phyloP scores from a whole-genome alignment of 2,888 invertebrate genomes.

The Heliconius hortense region DNA sequence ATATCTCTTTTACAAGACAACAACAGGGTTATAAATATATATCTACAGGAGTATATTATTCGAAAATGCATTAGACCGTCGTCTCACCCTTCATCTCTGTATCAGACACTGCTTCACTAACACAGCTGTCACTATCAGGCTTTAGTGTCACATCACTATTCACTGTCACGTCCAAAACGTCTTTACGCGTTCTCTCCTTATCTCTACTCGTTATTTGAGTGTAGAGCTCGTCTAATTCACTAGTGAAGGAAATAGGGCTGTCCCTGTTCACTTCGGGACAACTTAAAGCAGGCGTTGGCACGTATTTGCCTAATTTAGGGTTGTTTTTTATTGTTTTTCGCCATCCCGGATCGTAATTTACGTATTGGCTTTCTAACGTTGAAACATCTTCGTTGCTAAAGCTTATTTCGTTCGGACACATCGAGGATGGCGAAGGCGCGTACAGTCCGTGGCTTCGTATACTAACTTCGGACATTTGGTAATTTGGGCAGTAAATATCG shows the following conservation, averaged over 20 bases:
- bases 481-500: slow-evolving; percentile 83
- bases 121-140: slow-evolving; percentile 77
- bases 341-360: slow-evolving; percentile 82
- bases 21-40: slow-evolving; percentile 23
- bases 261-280: slow-evolving; percentile 75
- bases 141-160: slow-evolving; percentile 74
- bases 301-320: slow-evolving; percentile 70
- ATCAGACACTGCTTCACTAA: slow-evolving; percentile 74
- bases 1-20: slow-evolving; percentile 16
- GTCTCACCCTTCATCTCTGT: slow-evolving; percentile 69
- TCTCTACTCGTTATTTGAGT: slow-evolving; percentile 84
- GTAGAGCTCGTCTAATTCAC: slow-evolving; percentile 86
- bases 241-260: slow-evolving; percentile 73
- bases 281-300: slow-evolving; percentile 67
- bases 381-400: slow-evolving; percentile 78
- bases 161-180: slow-evolving; percentile 67
- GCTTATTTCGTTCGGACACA: slow-evolving; percentile 78
- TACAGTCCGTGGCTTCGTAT: slow-evolving; percentile 84
- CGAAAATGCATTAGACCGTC: slow-evolving; percentile 55
- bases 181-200: slow-evolving; percentile 61
- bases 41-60: slow-evolving; percentile 29
- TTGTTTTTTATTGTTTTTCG: slow-evolving; percentile 71
- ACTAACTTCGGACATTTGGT: slow-evolving; percentile 85
- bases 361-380: slow-evolving; percentile 78
- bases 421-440: slow-evolving; percentile 82